Base-by-base conservation (phyloP, 2,888 invertebrate species). In the Melipona bicolor region DNA sequence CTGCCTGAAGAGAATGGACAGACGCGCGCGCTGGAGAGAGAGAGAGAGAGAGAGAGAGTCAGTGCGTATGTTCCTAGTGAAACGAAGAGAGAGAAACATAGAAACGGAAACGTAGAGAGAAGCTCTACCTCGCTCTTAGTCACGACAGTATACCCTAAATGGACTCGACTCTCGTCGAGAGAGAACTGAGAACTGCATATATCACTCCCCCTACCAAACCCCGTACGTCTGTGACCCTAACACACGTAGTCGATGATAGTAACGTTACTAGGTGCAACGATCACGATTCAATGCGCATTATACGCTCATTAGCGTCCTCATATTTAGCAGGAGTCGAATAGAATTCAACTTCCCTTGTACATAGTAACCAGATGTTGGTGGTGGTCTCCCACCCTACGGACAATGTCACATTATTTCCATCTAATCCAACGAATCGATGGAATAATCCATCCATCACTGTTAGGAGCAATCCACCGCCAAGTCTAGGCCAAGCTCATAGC, bases 391-490 rank as follows among this genome's bases (percentile, higher is more conserved):
- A 27, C 80, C 64, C 68, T 62, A 61, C 82, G 83, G 9, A 84
- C 83, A 87, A 83, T 83, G 87, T 87, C 85, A 85, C 70, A 85
- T 89, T 86, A 88, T 84, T 88, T 83, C 89, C 89, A 82, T 82
- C 84, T 86, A 85, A 83, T 87, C 85, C 82, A 74, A 79, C 68
- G 86, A 89, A 85, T 84, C 88, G 88, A 88, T 86, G 80, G 81
- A 74, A 85, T 77, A 79, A 85, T 74, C 89, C 86, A 89, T 89
- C 89, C 87, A 89, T 89, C 88, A 86, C 70, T 79, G 87, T 85
- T 85, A 67, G 74, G 77, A 50, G 79, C 78, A 71, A 79, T 77
- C 82, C 77, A 52, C 24, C 71, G 43, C 49, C 65, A 71, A 52
- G 62, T 59, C 56, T n/a, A 59, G 56, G 24, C 24, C 27, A 27